Percentiles rank a stretch among this genome's conserved stretches.
Conservation (phyloP, 2,113 vertebrate species). For the Chaetops frenatus region DNA sequence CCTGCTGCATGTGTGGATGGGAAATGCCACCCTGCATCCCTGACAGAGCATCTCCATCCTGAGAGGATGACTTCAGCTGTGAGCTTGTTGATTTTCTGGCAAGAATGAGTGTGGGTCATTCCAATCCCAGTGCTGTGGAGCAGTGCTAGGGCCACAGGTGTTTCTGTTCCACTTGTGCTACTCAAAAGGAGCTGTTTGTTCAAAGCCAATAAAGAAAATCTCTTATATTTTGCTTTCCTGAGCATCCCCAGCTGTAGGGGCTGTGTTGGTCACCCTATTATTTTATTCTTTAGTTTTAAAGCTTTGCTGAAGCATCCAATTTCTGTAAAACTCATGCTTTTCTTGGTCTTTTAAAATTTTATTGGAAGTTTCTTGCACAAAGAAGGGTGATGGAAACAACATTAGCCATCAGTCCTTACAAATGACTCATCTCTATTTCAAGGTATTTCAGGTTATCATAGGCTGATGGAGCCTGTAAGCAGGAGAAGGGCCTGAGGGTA, state of each 20-base stretch:
- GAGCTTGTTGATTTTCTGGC: neutral
- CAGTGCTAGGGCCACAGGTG: neutral
- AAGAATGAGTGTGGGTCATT: neutral
- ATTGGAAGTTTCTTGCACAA: neutral
- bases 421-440: neutral
- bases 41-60: neutral
- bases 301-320: neutral
- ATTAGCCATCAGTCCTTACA: neutral
- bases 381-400: neutral
- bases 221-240: neutral
- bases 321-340: neutral
- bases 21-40: neutral
- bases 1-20: neutral
- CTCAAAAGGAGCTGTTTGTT: neutral
- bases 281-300: neutral
- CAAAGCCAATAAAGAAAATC: neutral
- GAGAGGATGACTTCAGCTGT: neutral
- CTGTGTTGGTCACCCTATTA: neutral
- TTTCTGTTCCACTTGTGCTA: neutral
- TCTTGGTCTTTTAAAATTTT: neutral
- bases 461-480: neutral
- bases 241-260: neutral
- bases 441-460: neutral
- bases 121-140: neutral
- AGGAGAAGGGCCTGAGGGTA: neutral